Evolutionary conservation across 2,113 vertebrate species (phyloP), one percentile per base, ranked within the genome.

Genomic region (Machaerirhynchus nigripectus): DNA sequence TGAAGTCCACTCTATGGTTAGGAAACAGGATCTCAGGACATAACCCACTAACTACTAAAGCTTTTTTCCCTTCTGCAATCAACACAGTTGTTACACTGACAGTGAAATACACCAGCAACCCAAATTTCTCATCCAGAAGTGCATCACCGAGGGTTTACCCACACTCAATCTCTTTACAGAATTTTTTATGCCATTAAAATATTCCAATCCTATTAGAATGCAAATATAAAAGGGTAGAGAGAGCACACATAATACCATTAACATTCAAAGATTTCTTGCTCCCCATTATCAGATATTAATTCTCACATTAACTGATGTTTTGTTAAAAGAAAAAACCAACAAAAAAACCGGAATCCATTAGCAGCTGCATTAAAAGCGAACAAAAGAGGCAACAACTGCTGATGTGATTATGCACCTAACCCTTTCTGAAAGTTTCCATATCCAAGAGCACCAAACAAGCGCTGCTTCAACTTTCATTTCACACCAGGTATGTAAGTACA

Each of bases 281-380:
- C 79, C 68, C 90, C 68, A 92, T 96, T 94, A 94, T 96, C 93
- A 93, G 93, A 93, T 91, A 96, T 78, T 96, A 90, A 96, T 96
- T 96, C 75, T 83, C 92, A 88, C 84, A 88, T 88, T 94, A 97
- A 96, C 67, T 74, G 90, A 91, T 93, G 85, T 59, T 96, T 93
- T 73, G 56, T 57, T 22, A 64, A 50, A 80, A 89, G 60, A 47
- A 71, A 80, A 84, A 84, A 60, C 10, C 74, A 78, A 78, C 74
- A 81, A 53, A 61, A 61, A 40, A 71, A 4, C 2, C 13, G 1
- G 13, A 91, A 91, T 93, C 93, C 87, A 95, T 96, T 97, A 96
- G 89, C 79, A 90, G 63, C 71, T 89, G 78, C 74, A 73, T 89
- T 96, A 94, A 83, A 79, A 87, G 42, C 40, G 67, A 96, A 96